Evolutionary conservation across 1,140 invertebrate genomes (phyloP).

Genomic region (Papilio xuthus): DNA sequence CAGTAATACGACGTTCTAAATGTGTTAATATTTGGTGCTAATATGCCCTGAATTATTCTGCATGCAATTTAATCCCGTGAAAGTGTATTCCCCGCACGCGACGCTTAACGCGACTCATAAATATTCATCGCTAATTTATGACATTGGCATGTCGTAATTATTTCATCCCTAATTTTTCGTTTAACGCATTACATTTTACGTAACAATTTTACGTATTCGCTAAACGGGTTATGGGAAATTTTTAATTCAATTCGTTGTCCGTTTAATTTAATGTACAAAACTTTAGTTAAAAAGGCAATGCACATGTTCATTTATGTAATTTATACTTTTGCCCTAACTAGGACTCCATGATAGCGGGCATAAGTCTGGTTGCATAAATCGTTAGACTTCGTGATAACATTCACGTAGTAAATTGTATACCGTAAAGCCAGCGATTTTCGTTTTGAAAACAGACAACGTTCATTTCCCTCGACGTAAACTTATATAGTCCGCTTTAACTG

Average conservation of each 20-base stretch:
- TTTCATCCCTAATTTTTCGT: constrained; percentile 27
- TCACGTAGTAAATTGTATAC: not conserved
- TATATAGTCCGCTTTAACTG: not conserved
- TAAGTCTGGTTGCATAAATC: constrained; percentile 7
- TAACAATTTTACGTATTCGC: not conserved
- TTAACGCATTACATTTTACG: not conserved
- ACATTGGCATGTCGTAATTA: constrained; percentile 21
- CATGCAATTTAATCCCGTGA: constrained; percentile 26
- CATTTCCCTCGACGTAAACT: not conserved
- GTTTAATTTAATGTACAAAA: not conserved
- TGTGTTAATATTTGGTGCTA: not conserved
- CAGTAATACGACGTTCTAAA: constrained; percentile 6
- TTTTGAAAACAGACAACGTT: not conserved
- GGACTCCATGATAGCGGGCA: not conserved
- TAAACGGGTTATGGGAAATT: not conserved
- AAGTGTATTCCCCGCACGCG: constrained; percentile 24
- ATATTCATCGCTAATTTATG: constrained; percentile 35
- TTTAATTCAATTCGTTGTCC: not conserved
- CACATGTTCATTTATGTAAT: not conserved
- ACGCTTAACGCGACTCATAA: constrained; percentile 11
- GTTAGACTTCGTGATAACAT: not conserved
- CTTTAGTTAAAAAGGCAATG: not conserved
- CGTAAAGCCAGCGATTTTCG: not conserved
- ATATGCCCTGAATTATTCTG: constrained; percentile 24
- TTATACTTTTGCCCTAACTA: not conserved